phyloP scores from a whole-genome alignment of 2,113 vertebrate genomes.

The Synchiropus splendidus region DNA sequence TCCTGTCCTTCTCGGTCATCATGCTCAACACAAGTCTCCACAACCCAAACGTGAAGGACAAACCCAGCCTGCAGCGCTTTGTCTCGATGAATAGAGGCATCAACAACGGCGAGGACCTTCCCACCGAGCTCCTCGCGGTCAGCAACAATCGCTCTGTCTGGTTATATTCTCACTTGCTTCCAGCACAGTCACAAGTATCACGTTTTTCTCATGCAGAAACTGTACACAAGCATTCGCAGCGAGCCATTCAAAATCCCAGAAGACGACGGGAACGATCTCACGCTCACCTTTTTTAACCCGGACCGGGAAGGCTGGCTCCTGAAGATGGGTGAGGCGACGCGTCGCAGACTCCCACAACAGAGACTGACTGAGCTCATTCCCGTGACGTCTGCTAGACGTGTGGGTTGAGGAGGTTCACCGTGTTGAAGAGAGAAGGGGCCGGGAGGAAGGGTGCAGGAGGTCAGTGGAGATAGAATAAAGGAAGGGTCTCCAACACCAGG shows the following conservation, averaged over 20 bases:
- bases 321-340: conserved; percentile 81
- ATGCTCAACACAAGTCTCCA: conserved; percentile 97
- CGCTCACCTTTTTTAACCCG: conserved; percentile 94
- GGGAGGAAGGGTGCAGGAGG: no score
- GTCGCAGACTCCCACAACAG: no score
- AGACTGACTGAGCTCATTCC: no score
- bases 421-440: no score
- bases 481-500: no score
- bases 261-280: conserved; percentile 91
- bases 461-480: no score
- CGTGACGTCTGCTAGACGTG: no score
- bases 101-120: conserved; percentile 79
- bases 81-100: conserved; percentile 89
- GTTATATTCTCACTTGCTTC: no score
- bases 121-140: conserved; percentile 79
- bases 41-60: conserved; percentile 93
- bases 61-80: conserved; percentile 82
- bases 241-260: conserved; percentile 94
- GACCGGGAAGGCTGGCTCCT: conserved; percentile 92
- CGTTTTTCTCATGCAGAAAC: conserved; percentile 51
- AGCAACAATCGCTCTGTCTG: conserved; percentile 8
- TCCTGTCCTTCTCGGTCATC: conserved; percentile 93
- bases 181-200: no score
- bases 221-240: conserved; percentile 87
- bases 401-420: no score